phyloP scores from a whole-genome alignment of 2,888 invertebrate species.

The Oegoconia quadripuncta region DNA sequence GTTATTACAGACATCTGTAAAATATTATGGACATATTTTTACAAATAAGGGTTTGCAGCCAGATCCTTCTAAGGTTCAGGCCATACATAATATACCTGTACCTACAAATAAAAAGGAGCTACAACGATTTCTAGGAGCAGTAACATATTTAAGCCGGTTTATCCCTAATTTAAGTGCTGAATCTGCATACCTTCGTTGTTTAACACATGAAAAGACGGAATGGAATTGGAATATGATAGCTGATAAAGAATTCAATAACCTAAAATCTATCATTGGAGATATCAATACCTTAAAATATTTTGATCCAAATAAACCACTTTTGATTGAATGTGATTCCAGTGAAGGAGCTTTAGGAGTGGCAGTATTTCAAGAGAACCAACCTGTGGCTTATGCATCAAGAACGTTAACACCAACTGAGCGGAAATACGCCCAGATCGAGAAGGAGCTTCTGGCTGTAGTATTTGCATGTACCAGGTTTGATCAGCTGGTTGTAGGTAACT shows the following conservation, averaged over 20 bases:
- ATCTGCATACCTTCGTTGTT: background rate
- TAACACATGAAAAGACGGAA: constrained; percentile 1
- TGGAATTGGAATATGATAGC: constrained; percentile 3
- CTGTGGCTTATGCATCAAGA: background rate
- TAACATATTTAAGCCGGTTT: constrained; percentile 4
- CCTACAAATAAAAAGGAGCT: constrained; percentile 2
- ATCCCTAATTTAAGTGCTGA: constrained; percentile 2
- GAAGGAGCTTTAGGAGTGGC: no score
- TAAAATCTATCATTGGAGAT: constrained; percentile 6
- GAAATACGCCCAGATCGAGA: constrained; percentile 15
- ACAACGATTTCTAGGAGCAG: constrained; percentile 4
- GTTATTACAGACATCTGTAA: constrained; percentile 1
- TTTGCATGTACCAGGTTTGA: constrained; percentile 13
- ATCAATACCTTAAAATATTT: constrained; percentile 10
- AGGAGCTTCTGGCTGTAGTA: constrained; percentile 11
- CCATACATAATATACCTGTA: constrained; percentile 5
- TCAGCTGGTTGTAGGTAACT: constrained; percentile 8
- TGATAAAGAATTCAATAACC: constrained; percentile 4
- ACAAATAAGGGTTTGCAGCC: constrained; percentile 1
- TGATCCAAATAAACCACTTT: constrained; percentile 8
- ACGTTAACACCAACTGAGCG: constrained; percentile 9
- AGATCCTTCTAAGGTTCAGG: constrained; percentile 1
- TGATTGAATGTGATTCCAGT: constrained; percentile 13
- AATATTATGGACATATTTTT: no score
- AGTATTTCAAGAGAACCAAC: background rate